phyloP scores from a whole-genome alignment of 2,797 vertebrate species.

The Carapus acus region DNA sequence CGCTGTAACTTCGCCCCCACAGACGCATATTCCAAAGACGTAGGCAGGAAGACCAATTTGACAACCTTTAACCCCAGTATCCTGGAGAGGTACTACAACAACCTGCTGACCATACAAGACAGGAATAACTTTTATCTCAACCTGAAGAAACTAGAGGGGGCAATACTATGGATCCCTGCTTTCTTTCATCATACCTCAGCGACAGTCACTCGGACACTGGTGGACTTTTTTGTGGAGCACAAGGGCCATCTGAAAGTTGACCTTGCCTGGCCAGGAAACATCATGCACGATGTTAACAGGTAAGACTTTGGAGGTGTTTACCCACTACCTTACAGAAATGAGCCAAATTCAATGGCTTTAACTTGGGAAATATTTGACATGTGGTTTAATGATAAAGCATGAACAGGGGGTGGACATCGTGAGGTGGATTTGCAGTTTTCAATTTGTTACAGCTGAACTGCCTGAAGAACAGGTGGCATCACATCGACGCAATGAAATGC shows the following conservation, averaged over 20 bases:
- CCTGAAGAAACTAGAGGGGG: slow-evolving; percentile 93
- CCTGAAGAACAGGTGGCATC: too few species aligned
- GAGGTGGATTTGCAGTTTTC: too few species aligned
- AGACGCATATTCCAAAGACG: slow-evolving; percentile 88
- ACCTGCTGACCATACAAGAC: slow-evolving; percentile 96
- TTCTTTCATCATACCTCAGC: slow-evolving; percentile 98
- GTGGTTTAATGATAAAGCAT: too few species aligned
- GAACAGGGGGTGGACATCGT: too few species aligned
- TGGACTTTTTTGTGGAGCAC: slow-evolving; percentile 98
- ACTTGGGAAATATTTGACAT: too few species aligned
- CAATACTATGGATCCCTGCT: slow-evolving; percentile 96
- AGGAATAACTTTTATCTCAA: slow-evolving; percentile 97
- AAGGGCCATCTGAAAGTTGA: slow-evolving; percentile 90
- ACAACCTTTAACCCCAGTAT: slow-evolving; percentile 99
- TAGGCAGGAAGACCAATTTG: slow-evolving; percentile 93
- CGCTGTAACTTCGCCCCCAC: slow-evolving; percentile 98
- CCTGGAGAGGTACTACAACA: slow-evolving; percentile 97
- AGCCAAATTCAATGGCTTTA: too few species aligned
- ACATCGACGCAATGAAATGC: too few species aligned
- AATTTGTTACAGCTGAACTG: too few species aligned
- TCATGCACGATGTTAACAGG: slow-evolving; percentile 98
- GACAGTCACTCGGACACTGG: slow-evolving; percentile 91
- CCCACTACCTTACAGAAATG: too few species aligned
- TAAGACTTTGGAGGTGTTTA: slow-evolving; percentile 66
- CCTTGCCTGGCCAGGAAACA: slow-evolving; percentile 96